Conservation (phyloP, 2,797 vertebrate species). For the Sphenopsis melanotis region DNA sequence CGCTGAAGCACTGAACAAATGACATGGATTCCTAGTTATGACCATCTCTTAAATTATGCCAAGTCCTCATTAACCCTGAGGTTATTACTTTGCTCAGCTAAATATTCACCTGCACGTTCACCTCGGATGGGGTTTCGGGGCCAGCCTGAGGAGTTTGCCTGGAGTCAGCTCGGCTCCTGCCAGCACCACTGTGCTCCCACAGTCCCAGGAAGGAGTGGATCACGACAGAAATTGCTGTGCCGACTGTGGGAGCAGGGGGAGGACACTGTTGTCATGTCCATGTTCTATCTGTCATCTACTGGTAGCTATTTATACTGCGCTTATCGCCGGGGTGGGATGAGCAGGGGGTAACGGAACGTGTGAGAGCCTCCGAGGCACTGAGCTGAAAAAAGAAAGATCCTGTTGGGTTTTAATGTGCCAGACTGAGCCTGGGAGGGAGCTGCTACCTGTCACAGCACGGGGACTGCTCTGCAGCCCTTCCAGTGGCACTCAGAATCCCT, state of each 20-base stretch:
- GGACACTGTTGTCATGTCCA: slow-evolving; percentile 52
- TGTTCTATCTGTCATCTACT: slow-evolving; percentile 65
- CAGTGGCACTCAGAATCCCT: background rate
- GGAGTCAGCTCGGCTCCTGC: background rate
- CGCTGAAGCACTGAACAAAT: background rate
- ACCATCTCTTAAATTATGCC: background rate
- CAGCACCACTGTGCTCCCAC: background rate
- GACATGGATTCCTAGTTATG: background rate
- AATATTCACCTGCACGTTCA: background rate
- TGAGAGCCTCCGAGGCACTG: slow-evolving; percentile 24
- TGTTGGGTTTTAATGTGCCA: slow-evolving; percentile 30
- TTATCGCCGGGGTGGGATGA: slow-evolving; percentile 5
- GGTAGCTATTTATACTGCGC: slow-evolving; percentile 60
- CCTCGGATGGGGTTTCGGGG: background rate
- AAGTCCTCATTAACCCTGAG: background rate
- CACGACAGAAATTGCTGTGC: background rate
- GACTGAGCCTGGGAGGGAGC: slow-evolving; percentile 40
- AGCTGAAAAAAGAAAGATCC: slow-evolving; percentile 29
- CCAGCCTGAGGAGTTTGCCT: background rate
- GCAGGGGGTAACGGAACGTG: background rate
- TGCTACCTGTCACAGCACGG: slow-evolving; percentile 14
- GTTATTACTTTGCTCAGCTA: background rate
- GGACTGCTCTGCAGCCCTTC: background rate
- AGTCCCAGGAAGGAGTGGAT: background rate
- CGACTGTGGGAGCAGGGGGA: background rate